phyloP scores from a whole-genome alignment of 2,113 vertebrate species.

The Dicrurus megarhynchus region DNA sequence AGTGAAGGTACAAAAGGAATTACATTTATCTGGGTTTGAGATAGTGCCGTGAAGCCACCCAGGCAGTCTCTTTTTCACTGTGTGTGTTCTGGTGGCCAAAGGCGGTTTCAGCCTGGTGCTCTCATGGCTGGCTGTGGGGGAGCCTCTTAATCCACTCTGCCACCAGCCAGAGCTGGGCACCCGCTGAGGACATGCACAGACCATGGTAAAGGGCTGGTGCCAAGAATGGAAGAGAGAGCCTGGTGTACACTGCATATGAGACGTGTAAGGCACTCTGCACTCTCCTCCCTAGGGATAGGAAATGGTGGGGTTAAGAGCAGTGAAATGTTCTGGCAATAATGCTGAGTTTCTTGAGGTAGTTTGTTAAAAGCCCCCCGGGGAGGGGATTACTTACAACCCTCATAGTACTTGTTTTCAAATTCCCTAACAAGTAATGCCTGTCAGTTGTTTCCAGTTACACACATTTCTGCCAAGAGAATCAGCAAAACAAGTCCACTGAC shows the following conservation, averaged over 20 bases:
- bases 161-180: not conserved
- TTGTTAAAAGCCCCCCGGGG: not conserved
- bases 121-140: not conserved
- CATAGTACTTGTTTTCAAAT: not conserved
- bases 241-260: not conserved
- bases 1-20: not conserved
- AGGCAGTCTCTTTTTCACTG: rapidly evolving
- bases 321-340: not conserved
- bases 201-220: not conserved
- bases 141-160: not conserved
- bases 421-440: not conserved
- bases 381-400: not conserved
- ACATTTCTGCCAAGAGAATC: not conserved
- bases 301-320: not conserved
- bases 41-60: not conserved
- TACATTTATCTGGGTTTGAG: not conserved
- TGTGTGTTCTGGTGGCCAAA: not conserved
- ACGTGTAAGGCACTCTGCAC: not conserved
- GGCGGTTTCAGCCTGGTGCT: not conserved
- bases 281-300: not conserved
- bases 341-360: not conserved
- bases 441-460: not conserved
- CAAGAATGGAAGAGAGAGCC: not conserved
- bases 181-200: not conserved
- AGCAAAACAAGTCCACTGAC: not conserved